Conservation (phyloP, 1,140 invertebrate genomes). For the Hormaphis cornu region DNA sequence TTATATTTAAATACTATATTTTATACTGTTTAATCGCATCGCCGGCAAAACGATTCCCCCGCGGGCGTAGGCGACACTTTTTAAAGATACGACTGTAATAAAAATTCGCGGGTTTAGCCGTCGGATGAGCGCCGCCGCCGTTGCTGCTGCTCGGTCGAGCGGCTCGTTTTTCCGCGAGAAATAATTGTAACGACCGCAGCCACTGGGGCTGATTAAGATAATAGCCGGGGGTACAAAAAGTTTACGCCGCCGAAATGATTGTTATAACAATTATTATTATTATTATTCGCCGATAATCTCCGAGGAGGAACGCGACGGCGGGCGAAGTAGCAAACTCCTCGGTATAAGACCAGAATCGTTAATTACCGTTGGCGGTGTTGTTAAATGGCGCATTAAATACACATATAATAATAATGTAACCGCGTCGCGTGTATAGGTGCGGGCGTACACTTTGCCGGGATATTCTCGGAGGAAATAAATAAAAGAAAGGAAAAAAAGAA, state of each 20-base stretch:
- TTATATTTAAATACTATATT: slow-evolving; percentile 13
- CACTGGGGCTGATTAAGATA: slow-evolving; percentile 31
- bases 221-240: slow-evolving; percentile 26
- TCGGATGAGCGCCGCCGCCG: no score
- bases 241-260: slow-evolving; percentile 11
- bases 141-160: no score
- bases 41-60: slow-evolving; percentile 20
- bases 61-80: slow-evolving; percentile 18
- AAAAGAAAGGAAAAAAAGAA: neutral
- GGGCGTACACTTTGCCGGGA: neutral
- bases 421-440: neutral
- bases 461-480: neutral
- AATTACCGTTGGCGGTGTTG: slow-evolving; percentile 14
- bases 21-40: slow-evolving; percentile 30
- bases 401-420: no score
- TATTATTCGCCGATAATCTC: slow-evolving; percentile 29
- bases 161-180: slow-evolving; percentile 25
- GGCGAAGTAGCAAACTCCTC: neutral
- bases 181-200: slow-evolving; percentile 31
- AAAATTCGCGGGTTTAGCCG: slow-evolving; percentile 29
- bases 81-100: slow-evolving; percentile 25
- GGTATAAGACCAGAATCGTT: slow-evolving; percentile 12
- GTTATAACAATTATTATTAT: slow-evolving; percentile 23
- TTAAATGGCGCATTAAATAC: slow-evolving; percentile 32
- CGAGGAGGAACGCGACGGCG: neutral